Evolutionary conservation across 2,797 vertebrate species (phyloP).

Genomic region (Sebastes itinus): DNA sequence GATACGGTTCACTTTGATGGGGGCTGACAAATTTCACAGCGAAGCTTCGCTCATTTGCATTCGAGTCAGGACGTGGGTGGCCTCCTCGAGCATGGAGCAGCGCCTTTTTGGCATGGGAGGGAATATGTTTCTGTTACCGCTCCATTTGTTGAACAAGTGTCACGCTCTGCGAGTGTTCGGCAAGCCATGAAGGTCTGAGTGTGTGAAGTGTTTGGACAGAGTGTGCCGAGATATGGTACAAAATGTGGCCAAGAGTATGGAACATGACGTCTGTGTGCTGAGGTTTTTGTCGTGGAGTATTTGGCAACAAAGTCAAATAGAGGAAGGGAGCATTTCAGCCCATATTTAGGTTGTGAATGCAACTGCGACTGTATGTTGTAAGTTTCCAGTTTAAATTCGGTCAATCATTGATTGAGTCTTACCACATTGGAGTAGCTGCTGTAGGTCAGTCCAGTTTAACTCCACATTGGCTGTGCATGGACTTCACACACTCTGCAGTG

Average conservation of each 20-base stretch:
- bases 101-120: not conserved
- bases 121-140: not conserved
- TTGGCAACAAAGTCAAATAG: conserved; percentile 29
- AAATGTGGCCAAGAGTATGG: not conserved
- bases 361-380: not conserved
- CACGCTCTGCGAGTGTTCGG: not conserved
- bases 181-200: not conserved
- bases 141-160: conserved; percentile 26
- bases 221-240: not conserved
- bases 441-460: not conserved
- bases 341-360: not conserved
- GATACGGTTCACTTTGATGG: conserved; percentile 24
- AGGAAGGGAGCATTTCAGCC: not conserved
- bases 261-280: conserved; percentile 15
- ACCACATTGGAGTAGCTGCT: not conserved
- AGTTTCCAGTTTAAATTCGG: conserved; percentile 2
- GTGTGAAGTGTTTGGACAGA: conserved; percentile 27
- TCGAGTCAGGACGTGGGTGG: conserved; percentile 4
- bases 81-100: not conserved
- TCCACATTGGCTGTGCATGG: not conserved
- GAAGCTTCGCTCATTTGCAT: conserved; percentile 41
- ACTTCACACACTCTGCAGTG: conserved; percentile 16
- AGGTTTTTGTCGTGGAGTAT: not conserved
- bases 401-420: conserved; percentile 29
- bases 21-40: conserved; percentile 19